A percentile compares a stretch with the other conserved stretches of the same genome.
Conservation (phyloP, 1,140 invertebrate species). For the Caenorhabditis briggsae region DNA sequence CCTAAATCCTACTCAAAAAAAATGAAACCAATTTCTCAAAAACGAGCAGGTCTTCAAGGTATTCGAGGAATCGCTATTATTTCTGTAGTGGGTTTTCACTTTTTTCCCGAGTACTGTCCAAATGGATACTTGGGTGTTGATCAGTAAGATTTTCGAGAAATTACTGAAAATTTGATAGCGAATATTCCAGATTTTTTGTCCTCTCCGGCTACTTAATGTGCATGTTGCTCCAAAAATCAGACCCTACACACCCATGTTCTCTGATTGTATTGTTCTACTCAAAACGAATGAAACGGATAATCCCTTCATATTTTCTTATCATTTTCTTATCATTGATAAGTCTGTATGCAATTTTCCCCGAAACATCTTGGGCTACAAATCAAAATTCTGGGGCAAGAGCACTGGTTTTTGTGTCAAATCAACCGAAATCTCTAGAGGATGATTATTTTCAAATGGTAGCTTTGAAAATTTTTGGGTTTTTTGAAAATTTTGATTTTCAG, state of each 20-base stretch:
- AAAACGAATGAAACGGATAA: slow-evolving; percentile 17
- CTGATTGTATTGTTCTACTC: slow-evolving; percentile 4
- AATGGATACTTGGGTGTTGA: slow-evolving; percentile 60
- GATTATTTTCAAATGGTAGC: slow-evolving; percentile 53
- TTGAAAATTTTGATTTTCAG: neutral
- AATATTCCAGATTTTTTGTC: slow-evolving; percentile 56
- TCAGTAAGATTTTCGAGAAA: slow-evolving; percentile 2
- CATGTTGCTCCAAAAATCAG: slow-evolving; percentile 18
- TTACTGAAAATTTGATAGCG: neutral
- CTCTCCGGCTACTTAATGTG: slow-evolving; percentile 56
- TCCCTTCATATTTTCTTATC: slow-evolving; percentile 18
- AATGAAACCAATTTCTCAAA: neutral
- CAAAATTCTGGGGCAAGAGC: neutral
- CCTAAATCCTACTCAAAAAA: too few relatives aligned
- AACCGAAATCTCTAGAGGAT: neutral
- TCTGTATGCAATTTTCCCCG: neutral
- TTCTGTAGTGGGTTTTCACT: slow-evolving; percentile 49
- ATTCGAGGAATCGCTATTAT: slow-evolving; percentile 34
- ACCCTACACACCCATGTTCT: neutral
- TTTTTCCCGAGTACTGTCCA: slow-evolving; percentile 20
- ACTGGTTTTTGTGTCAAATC: slow-evolving; percentile 31
- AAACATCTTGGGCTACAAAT: neutral
- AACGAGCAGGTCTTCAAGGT: slow-evolving; percentile 43
- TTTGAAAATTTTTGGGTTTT: neutral
- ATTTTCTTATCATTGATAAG: neutral